Evolutionary conservation across 2,888 invertebrate species (phyloP).

Genomic region (Trissoscelio sp.): DNA sequence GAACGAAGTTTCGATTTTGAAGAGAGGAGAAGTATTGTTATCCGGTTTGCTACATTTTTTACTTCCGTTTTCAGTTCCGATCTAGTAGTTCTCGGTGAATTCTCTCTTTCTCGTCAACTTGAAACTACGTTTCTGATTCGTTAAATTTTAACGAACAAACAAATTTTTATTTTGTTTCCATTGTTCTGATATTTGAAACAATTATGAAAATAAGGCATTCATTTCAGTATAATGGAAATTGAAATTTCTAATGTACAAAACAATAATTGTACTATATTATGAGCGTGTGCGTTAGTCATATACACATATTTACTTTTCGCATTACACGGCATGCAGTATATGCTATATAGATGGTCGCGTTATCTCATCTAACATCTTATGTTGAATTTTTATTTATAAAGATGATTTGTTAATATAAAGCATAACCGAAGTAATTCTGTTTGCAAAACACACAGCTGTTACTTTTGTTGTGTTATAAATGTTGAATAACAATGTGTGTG

Average conservation of each 20-base stretch:
- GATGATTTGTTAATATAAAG: constrained; percentile 40
- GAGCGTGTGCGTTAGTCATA: constrained; percentile 59
- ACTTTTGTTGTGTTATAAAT: constrained; percentile 35
- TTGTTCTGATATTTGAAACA: not conserved
- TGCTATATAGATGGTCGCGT: constrained; percentile 42
- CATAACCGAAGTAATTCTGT: constrained; percentile 33
- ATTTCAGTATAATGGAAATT: constrained; percentile 22
- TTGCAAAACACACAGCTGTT: constrained; percentile 37
- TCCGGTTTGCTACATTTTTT: not conserved
- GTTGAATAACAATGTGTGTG: constrained; percentile 41
- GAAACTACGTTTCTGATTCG: not conserved
- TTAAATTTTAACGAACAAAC: not conserved
- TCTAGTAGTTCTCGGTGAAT: not conserved
- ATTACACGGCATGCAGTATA: constrained; percentile 31
- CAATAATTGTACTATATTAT: constrained; percentile 64
- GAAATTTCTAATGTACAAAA: constrained; percentile 42
- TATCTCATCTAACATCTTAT: constrained; percentile 47
- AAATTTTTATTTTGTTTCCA: not conserved
- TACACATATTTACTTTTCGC: constrained; percentile 57
- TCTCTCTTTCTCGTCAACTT: not conserved
- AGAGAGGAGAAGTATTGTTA: not conserved
- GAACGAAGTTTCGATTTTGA: not conserved
- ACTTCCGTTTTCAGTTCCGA: not conserved
- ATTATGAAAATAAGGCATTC: not conserved
- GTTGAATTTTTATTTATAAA: constrained; percentile 51